These are phyloP conservation scores for Plecotus auritus DNA, from an alignment of 2,113 vertebrate species.

Conservation along the genomic window DNA sequence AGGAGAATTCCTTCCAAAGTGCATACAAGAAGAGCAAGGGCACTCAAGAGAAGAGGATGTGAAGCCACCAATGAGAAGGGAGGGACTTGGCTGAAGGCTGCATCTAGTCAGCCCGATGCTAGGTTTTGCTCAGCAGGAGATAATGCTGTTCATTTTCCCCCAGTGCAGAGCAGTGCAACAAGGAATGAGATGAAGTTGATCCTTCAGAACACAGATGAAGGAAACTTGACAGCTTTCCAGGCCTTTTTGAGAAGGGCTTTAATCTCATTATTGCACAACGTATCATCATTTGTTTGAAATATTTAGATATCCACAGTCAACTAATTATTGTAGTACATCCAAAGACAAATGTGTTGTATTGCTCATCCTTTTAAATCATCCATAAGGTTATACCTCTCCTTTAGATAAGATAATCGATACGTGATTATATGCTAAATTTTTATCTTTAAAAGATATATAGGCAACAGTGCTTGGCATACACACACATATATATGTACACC, in stretches of 20 bases:
- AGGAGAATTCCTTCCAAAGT: neutral
- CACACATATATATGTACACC: neutral
- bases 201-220: neutral
- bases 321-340: neutral
- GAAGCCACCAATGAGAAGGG: neutral
- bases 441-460: neutral
- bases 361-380: neutral
- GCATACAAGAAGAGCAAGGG: neutral
- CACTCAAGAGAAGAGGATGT: neutral
- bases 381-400: neutral
- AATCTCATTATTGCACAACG: neutral
- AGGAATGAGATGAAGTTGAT: neutral
- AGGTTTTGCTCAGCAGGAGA: neutral
- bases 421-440: neutral
- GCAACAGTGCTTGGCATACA: neutral
- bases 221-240: neutral
- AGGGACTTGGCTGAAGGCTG: neutral
- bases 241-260: neutral
- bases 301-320: neutral
- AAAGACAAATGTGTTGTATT: neutral
- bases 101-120: neutral
- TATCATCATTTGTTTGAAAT: neutral
- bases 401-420: neutral
- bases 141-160: neutral
- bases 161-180: neutral